Evolutionary conservation across 2,888 invertebrate species (phyloP).

Genomic region (Diarsia mendica): DNA sequence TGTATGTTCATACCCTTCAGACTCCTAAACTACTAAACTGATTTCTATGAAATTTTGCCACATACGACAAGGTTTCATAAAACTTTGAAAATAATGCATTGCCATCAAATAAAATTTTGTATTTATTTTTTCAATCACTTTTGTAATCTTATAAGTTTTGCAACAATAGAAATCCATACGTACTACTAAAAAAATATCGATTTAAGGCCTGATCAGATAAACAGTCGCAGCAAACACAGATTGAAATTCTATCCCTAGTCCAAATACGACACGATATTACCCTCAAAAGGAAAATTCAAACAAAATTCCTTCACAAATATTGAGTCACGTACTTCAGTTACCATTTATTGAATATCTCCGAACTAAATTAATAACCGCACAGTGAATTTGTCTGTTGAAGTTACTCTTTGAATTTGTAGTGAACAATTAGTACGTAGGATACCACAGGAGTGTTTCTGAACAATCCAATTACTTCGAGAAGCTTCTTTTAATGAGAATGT

Average conservation of each 20-base stretch:
- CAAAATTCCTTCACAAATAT: constrained; percentile 34
- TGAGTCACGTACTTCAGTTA: constrained; percentile 8
- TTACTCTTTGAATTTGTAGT: constrained; percentile 14
- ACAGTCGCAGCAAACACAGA: constrained; percentile 16
- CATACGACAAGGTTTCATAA: neutral
- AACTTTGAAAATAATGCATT: neutral
- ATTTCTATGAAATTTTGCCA: neutral
- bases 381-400: constrained; percentile 21
- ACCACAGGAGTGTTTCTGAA: constrained; percentile 27
- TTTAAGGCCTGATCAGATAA: neutral
- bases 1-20: neutral
- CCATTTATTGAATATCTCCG: constrained; percentile 26
- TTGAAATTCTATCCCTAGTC: constrained; percentile 14
- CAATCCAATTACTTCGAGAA: constrained; percentile 33
- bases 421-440: constrained; percentile 21
- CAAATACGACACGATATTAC: constrained; percentile 13
- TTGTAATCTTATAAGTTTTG: neutral
- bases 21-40: neutral
- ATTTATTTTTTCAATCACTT: neutral
- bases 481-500: constrained; percentile 13
- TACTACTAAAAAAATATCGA: neutral
- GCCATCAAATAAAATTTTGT: neutral
- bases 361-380: constrained; percentile 36
- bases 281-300: constrained; percentile 28
- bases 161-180: neutral